These are phyloP conservation scores for Eolophus roseicapilla DNA, from an alignment of 2,113 vertebrate genomes.

Conservation along the genomic window DNA sequence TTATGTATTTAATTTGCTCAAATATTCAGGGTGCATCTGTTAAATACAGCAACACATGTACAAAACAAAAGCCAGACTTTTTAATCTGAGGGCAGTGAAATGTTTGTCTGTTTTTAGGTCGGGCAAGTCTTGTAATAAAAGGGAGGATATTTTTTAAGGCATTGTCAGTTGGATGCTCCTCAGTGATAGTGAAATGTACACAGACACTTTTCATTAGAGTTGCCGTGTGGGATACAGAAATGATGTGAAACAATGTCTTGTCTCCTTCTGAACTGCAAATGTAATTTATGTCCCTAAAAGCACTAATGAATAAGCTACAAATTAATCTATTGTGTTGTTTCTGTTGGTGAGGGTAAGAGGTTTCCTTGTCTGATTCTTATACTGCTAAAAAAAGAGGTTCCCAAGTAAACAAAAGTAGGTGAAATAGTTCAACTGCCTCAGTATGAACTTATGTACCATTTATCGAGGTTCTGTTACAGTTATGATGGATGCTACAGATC, in stretches of 20 bases:
- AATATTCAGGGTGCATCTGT: neutral
- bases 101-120: neutral
- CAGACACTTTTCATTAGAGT: slow-evolving; percentile 12
- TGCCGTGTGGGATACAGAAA: neutral
- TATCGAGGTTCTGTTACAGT: neutral
- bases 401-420: neutral
- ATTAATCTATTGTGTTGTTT: neutral
- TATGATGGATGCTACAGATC: neutral
- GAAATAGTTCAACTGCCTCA: slow-evolving; percentile 13
- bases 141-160: neutral
- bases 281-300: neutral
- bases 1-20: slow-evolving; percentile 9
- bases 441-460: neutral
- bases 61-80: neutral
- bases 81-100: neutral
- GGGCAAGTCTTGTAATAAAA: slow-evolving; percentile 1
- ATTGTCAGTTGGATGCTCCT: slow-evolving; percentile 13
- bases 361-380: neutral
- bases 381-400: neutral
- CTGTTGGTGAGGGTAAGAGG: neutral
- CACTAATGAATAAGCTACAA: neutral
- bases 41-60: neutral
- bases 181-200: neutral
- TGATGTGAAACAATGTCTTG: neutral
- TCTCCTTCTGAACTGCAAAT: neutral